A percentile compares a stretch with the other conserved stretches of the same genome.
Conservation (phyloP, 2,888 invertebrate genomes). For the Aelia acuminata region DNA sequence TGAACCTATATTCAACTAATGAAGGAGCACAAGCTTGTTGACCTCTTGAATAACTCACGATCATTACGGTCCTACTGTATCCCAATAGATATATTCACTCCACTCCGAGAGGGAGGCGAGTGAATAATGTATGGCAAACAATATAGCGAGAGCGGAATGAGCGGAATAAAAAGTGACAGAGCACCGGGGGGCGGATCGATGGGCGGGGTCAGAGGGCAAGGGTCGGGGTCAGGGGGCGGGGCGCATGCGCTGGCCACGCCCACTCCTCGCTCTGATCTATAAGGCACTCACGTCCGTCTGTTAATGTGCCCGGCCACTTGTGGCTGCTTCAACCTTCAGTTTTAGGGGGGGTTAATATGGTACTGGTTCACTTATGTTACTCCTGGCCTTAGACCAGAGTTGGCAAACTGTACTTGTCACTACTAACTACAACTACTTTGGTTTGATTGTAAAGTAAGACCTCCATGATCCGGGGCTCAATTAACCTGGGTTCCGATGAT, state of each 20-base stretch:
- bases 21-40: background rate
- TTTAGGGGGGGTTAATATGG: no score
- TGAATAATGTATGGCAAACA: background rate
- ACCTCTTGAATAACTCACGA: background rate
- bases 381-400: no score
- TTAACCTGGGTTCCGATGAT: no score
- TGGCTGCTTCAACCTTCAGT: background rate
- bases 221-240: slow-evolving; percentile 35
- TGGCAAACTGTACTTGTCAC: no score
- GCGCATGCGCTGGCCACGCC: slow-evolving; percentile 41
- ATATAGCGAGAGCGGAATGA: background rate
- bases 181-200: slow-evolving; percentile 35
- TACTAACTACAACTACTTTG: no score
- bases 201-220: slow-evolving; percentile 52
- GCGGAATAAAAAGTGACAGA: slow-evolving; percentile 21
- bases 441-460: no score
- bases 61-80: background rate
- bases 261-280: background rate
- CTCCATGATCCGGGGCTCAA: no score
- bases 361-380: no score
- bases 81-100: no score
- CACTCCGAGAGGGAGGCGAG: background rate
- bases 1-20: background rate
- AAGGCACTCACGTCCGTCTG: background rate
- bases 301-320: background rate